Conservation (phyloP, 2,888 invertebrate genomes). For the Drosophila lutescens region DNA sequence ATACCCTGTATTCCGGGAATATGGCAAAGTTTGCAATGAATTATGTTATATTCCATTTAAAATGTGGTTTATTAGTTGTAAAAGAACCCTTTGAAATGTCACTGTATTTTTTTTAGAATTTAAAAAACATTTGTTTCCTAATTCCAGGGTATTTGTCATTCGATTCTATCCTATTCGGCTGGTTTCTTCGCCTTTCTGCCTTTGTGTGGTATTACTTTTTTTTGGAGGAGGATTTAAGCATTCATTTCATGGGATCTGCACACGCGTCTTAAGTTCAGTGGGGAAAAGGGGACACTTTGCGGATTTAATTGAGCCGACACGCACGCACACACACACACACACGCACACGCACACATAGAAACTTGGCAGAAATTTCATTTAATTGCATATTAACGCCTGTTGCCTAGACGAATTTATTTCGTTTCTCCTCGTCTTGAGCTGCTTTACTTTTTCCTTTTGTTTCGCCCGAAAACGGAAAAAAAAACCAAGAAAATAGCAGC, state of each 20-base stretch:
- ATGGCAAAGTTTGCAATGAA: no score
- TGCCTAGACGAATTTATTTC: conserved; percentile 54
- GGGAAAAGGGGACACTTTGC: conserved; percentile 48
- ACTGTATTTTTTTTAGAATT: no score
- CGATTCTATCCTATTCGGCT: background rate
- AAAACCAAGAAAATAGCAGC: background rate
- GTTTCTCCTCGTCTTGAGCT: conserved; percentile 17
- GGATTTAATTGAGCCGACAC: conserved; percentile 75
- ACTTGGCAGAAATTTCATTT: conserved; percentile 58
- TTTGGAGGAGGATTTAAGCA: conserved; percentile 40
- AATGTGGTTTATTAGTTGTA: no score
- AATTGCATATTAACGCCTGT: conserved; percentile 74
- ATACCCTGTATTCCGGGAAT: background rate
- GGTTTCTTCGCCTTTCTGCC: conserved; percentile 18
- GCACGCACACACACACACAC: conserved; percentile 46
- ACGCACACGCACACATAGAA: conserved; percentile 19
- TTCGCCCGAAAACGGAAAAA: background rate
- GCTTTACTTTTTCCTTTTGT: conserved; percentile 1
- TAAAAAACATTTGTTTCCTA: background rate
- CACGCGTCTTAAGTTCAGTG: conserved; percentile 49
- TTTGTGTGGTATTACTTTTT: conserved; percentile 16
- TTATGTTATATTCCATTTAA: no score
- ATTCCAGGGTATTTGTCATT: background rate
- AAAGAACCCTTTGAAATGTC: no score
- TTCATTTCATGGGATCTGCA: conserved; percentile 62